Percentiles rank a stretch among this genome's conserved stretches.
Conservation (phyloP, 2,797 vertebrate species). For the Pipistrellus pipistrellus region DNA sequence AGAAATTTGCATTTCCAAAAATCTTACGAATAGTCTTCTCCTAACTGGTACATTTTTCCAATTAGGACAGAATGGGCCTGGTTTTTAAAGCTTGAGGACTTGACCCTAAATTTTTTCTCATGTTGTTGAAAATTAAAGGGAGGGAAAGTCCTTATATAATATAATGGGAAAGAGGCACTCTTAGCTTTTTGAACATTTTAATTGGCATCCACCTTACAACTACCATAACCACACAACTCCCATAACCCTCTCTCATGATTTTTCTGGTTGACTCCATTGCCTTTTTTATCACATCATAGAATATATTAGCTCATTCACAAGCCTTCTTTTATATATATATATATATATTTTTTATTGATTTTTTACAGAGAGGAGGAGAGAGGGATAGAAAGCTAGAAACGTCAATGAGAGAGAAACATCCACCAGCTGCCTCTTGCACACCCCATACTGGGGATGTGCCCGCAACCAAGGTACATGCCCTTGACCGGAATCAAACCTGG, state of each 20-base stretch:
- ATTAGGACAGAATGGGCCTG: not conserved
- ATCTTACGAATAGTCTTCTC: not conserved
- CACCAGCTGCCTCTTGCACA: no score
- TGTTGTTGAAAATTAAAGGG: conserved; percentile 42
- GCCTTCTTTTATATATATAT: not conserved
- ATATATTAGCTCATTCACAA: conserved; percentile 48
- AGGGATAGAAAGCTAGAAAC: no score
- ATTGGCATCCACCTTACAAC: conserved; percentile 30
- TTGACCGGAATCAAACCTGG: no score
- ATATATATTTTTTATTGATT: no score
- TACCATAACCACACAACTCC: not conserved
- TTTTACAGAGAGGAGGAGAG: no score
- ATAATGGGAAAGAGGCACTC: not conserved
- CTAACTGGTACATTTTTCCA: not conserved
- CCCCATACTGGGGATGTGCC: no score
- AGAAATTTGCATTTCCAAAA: not conserved
- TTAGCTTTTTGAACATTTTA: conserved; percentile 58
- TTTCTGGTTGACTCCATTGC: conserved; percentile 43
- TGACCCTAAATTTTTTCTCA: not conserved
- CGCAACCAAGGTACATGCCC: no score
- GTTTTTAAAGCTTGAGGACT: conserved; percentile 50
- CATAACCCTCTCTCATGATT: conserved; percentile 38
- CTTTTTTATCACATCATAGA: conserved; percentile 10
- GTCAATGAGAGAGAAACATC: no score
- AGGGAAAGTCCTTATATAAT: not conserved